Conservation (phyloP, 2,113 vertebrate genomes). For the Penelope pileata region DNA sequence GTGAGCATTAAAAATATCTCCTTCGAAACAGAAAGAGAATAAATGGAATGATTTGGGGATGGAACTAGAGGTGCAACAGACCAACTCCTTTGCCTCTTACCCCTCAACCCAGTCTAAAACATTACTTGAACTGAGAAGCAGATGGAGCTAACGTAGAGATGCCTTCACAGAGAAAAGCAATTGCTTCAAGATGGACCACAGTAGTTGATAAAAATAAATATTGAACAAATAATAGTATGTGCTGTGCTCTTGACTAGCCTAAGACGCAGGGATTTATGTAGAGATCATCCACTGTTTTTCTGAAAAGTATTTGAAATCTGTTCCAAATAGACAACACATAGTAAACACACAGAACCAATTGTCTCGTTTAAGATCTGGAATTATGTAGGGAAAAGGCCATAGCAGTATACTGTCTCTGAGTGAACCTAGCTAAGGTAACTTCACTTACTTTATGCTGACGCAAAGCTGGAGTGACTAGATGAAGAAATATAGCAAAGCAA, state of each 20-base stretch:
- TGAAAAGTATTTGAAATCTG: neutral
- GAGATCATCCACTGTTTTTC: neutral
- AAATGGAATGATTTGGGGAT: neutral
- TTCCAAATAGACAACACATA: neutral
- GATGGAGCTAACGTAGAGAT: constrained; percentile 45
- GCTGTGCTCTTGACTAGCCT: neutral
- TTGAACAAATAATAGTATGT: neutral
- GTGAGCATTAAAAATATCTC: neutral
- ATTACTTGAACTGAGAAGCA: constrained; percentile 15
- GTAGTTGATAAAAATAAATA: constrained; percentile 62
- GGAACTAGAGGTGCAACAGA: neutral
- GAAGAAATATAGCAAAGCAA: neutral
- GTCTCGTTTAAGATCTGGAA: neutral
- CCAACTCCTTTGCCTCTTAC: neutral
- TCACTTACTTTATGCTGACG: neutral
- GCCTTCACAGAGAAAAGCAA: constrained; percentile 34
- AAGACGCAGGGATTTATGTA: neutral
- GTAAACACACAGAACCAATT: neutral
- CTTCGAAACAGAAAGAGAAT: neutral
- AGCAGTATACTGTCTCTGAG: neutral
- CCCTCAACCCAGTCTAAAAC: neutral
- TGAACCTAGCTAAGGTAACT: rapidly evolving
- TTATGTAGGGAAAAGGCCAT: neutral
- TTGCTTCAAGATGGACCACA: constrained; percentile 80
- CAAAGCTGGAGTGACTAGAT: neutral